phyloP scores from a whole-genome alignment of 2,797 vertebrate species.

The Trachurus trachurus region DNA sequence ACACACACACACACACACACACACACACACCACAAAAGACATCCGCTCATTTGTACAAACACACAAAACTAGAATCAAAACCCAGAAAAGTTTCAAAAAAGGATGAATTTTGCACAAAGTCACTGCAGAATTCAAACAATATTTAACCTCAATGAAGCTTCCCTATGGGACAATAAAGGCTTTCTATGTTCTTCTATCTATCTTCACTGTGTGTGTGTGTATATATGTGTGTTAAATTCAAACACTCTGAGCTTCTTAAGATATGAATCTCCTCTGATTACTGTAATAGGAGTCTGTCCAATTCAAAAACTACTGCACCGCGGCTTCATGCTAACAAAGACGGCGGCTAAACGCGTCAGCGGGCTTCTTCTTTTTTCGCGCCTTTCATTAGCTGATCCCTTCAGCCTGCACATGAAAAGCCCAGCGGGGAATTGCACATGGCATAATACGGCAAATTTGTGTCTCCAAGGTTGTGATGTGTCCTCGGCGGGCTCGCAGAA shows the following conservation, averaged over 20 bases:
- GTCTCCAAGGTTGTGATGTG: constrained; percentile 64
- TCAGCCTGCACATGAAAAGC: constrained; percentile 74
- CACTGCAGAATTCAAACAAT: constrained; percentile 7
- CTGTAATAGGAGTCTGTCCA: background rate
- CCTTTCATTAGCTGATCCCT: constrained; percentile 64
- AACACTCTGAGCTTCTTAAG: background rate
- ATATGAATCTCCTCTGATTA: constrained; percentile 7
- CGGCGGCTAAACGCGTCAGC: background rate
- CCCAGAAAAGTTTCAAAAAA: background rate
- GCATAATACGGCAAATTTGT: constrained; percentile 74
- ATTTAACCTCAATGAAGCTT: constrained; percentile 18
- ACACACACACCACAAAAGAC: background rate
- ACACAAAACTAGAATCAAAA: background rate
- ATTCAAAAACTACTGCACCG: constrained; percentile 10
- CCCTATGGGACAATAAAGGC: no score
- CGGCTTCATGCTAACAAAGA: constrained; percentile 29
- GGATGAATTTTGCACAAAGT: background rate
- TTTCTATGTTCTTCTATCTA: background rate
- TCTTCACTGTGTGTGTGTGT: background rate
- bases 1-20: no score
- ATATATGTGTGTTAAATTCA: background rate
- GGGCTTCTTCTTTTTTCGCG: constrained; percentile 10
- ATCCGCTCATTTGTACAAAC: background rate
- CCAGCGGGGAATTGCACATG: constrained; percentile 63
- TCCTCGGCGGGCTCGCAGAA: constrained; percentile 52